Evolutionary conservation across 2,888 invertebrate species (phyloP).

Genomic region (Taenaris catops): DNA sequence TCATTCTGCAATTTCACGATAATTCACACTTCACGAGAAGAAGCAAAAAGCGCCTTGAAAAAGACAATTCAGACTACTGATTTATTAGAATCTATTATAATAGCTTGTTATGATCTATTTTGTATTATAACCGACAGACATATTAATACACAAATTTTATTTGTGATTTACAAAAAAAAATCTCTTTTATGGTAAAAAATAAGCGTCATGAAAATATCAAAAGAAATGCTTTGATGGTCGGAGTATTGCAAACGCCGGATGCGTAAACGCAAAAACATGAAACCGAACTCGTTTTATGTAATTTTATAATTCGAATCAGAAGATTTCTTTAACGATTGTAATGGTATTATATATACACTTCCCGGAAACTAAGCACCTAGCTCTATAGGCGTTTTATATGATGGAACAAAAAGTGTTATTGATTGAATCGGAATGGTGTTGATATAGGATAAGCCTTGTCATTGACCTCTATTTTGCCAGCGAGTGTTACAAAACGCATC

Average conservation of each 20-base stretch:
- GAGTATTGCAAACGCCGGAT: constrained; percentile 26
- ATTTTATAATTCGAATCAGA: constrained; percentile 29
- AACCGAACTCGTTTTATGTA: constrained; percentile 30
- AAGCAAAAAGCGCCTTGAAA: constrained; percentile 24
- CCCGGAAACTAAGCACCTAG: constrained; percentile 24
- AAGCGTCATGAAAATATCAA: constrained; percentile 21
- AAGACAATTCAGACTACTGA: constrained; percentile 7
- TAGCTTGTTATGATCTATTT: constrained; percentile 2
- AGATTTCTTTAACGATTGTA: constrained; percentile 25
- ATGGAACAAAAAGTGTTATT: constrained; percentile 30
- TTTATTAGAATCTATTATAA: not conserved
- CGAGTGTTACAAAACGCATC: constrained; percentile 54
- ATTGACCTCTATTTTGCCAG: constrained; percentile 75
- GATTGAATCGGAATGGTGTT: constrained; percentile 42
- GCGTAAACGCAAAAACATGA: constrained; percentile 38
- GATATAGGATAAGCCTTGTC: constrained; percentile 66
- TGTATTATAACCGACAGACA: not conserved
- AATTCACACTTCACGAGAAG: constrained; percentile 57
- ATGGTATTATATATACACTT: constrained; percentile 25
- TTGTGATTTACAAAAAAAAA: constrained; percentile 16
- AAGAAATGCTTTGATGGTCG: constrained; percentile 24
- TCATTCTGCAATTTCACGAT: constrained; percentile 43
- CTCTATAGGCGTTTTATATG: constrained; percentile 14
- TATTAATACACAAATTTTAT: constrained; percentile 4
- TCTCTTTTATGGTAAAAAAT: constrained; percentile 20